Evolutionary conservation across 30 jellyfish, hydroid and myxozoan genomes (phyloP).

Genomic region (Turritopsis rubra): DNA sequence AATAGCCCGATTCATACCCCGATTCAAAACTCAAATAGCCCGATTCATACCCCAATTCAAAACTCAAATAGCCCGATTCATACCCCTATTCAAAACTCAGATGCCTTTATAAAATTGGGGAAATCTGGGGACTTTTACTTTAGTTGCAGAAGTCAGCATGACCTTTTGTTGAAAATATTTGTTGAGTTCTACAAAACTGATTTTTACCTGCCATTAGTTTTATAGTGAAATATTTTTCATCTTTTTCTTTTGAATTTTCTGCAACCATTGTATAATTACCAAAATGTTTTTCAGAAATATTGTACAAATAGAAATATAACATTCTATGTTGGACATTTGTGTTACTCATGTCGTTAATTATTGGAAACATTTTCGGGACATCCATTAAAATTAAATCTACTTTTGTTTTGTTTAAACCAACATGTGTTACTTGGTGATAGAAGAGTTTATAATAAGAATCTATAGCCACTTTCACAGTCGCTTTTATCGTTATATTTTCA

Average conservation of each 20-base stretch:
- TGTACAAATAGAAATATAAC: not conserved
- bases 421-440: not conserved
- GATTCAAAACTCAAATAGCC: too few relatives aligned
- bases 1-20: too few relatives aligned
- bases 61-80: too few relatives aligned
- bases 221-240: not conserved
- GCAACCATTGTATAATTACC: not conserved
- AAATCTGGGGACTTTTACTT: not conserved
- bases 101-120: too few relatives aligned
- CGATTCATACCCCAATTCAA: too few relatives aligned
- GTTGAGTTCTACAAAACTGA: not conserved
- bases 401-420: too few relatives aligned
- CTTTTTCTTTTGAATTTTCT: not conserved
- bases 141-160: not conserved
- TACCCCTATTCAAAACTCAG: too few relatives aligned
- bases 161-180: too few relatives aligned
- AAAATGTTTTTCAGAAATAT: not conserved
- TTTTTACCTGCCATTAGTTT: not conserved
- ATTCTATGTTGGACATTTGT: not conserved
- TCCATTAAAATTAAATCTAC: too few relatives aligned
- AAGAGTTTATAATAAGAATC: not conserved
- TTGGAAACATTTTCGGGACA: not conserved
- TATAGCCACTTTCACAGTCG: not conserved
- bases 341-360: not conserved
- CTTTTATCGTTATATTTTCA: not conserved